Evolutionary conservation across 2,113 vertebrate genomes (phyloP).

Genomic region (Columba livia): DNA sequence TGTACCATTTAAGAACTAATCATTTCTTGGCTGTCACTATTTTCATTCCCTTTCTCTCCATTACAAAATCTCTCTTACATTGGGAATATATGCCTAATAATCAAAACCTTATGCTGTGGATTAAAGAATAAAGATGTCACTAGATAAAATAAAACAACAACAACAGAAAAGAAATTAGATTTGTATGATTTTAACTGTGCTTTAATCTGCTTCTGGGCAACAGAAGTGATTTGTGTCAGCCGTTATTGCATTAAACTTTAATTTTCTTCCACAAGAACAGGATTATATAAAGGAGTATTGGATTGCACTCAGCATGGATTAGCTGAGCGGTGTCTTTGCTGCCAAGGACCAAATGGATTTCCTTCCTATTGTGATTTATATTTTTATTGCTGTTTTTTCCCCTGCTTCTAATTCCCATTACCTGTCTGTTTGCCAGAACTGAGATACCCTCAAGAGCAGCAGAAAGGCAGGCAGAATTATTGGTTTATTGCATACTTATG

Average conservation of each 20-base stretch:
- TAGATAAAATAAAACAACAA: slow-evolving; percentile 68
- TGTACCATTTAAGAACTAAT: slow-evolving; percentile 67
- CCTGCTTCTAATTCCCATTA: slow-evolving; percentile 78
- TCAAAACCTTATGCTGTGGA: slow-evolving; percentile 69
- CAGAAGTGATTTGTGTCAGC: slow-evolving; percentile 84
- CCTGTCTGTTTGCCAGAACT: slow-evolving; percentile 75
- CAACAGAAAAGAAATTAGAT: slow-evolving; percentile 76
- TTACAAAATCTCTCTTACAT: slow-evolving; percentile 26
- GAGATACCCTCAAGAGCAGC: slow-evolving; percentile 70
- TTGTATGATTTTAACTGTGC: slow-evolving; percentile 81
- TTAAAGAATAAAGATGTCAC: slow-evolving; percentile 77
- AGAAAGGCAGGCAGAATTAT: slow-evolving; percentile 71
- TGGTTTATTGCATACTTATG: slow-evolving; percentile 77
- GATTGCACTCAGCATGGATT: slow-evolving; percentile 85
- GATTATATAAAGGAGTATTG: slow-evolving; percentile 85
- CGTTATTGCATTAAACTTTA: slow-evolving; percentile 86
- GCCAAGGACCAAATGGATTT: slow-evolving; percentile 83
- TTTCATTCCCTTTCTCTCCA: not conserved
- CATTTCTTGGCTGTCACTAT: slow-evolving; percentile 56
- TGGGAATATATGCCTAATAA: slow-evolving; percentile 74
- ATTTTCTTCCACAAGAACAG: slow-evolving; percentile 82
- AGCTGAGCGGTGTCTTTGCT: slow-evolving; percentile 75
- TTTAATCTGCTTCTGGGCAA: slow-evolving; percentile 84
- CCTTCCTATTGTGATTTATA: slow-evolving; percentile 84
- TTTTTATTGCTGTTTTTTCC: slow-evolving; percentile 76